These are phyloP conservation scores for Eurytoma adleriae DNA, from an alignment of 2,888 invertebrate species.

Conservation along the genomic window DNA sequence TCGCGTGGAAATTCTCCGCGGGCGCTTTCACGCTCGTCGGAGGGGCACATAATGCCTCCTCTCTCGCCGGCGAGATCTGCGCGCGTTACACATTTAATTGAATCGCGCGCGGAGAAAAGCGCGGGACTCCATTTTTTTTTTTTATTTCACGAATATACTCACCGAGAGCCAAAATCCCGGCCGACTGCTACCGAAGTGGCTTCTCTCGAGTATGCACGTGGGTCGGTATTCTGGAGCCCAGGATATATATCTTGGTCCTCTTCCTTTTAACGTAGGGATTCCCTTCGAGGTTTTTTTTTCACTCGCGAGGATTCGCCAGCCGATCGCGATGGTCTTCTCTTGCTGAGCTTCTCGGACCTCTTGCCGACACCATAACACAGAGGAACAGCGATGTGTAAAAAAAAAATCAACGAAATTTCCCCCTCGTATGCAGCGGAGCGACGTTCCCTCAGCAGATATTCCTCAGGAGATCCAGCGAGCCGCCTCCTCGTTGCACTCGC, in stretches of 20 bases:
- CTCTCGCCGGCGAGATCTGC: conserved; percentile 13
- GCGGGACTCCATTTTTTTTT: neutral
- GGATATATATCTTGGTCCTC: too few species aligned
- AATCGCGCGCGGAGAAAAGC: neutral
- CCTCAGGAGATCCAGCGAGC: neutral
- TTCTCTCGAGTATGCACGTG: too few species aligned
- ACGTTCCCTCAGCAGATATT: neutral
- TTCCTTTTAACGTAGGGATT: neutral
- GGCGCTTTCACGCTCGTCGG: conserved; percentile 45
- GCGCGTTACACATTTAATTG: conserved; percentile 31
- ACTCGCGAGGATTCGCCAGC: neutral
- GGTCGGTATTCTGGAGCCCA: too few species aligned
- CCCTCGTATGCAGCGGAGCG: neutral
- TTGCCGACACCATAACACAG: conserved; percentile 47
- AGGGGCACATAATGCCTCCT: neutral
- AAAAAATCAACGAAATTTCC: neutral
- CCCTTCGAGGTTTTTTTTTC: conserved; percentile 9
- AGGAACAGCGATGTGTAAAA: conserved; percentile 4
- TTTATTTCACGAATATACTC: conserved; percentile 9
- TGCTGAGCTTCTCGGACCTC: conserved; percentile 12
- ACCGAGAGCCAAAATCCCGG: conserved; percentile 45
- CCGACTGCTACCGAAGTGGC: conserved; percentile 1
- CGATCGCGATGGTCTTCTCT: conserved; percentile 24
- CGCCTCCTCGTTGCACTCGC: conserved; percentile 34
- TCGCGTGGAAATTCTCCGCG: conserved; percentile 42